Percentiles rank a stretch among this genome's conserved stretches.
These are phyloP conservation scores for Uloborus plumipes DNA, from an alignment of 2,888 invertebrate species.

Conservation along the genomic window DNA sequence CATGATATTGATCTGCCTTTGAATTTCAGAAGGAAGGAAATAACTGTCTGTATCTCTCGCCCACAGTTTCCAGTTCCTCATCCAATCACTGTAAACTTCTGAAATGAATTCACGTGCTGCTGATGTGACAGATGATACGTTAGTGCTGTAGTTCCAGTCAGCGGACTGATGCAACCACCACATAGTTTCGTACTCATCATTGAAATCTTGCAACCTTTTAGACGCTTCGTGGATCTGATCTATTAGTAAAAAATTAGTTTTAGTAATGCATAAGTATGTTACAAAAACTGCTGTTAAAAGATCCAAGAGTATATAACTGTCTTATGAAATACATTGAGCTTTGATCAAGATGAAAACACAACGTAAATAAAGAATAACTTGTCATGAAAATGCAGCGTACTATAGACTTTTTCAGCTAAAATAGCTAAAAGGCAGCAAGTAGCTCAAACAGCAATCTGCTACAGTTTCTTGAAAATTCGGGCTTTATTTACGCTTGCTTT, in stretches of 20 bases:
- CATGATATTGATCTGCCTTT: conserved; percentile 19
- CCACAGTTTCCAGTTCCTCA: conserved; percentile 49
- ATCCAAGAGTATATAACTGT: too few species aligned
- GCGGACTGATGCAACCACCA: conserved; percentile 56
- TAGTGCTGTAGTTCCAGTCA: conserved; percentile 56
- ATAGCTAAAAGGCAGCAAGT: too few species aligned
- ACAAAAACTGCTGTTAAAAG: too few species aligned
- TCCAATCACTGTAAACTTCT: conserved; percentile 33
- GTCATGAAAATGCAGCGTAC: too few species aligned
- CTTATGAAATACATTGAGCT: too few species aligned
- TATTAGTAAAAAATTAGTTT: neutral
- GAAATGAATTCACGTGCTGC: conserved; percentile 10
- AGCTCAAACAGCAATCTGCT: too few species aligned
- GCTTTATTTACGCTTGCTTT: too few species aligned
- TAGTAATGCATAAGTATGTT: too few species aligned
- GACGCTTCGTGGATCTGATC: neutral
- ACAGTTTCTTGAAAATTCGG: too few species aligned
- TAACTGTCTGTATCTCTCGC: conserved; percentile 1
- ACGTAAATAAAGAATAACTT: too few species aligned
- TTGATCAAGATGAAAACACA: too few species aligned
- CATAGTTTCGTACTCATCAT: conserved; percentile 26
- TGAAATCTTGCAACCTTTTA: neutral
- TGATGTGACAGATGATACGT: conserved; percentile 21
- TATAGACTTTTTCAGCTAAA: too few species aligned
- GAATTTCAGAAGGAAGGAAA: neutral